Percentiles rank a stretch among this genome's conserved stretches.
These are phyloP conservation scores for Drosophila emarginata DNA, from an alignment of 2,888 invertebrate genomes.

Conservation along the genomic window DNA sequence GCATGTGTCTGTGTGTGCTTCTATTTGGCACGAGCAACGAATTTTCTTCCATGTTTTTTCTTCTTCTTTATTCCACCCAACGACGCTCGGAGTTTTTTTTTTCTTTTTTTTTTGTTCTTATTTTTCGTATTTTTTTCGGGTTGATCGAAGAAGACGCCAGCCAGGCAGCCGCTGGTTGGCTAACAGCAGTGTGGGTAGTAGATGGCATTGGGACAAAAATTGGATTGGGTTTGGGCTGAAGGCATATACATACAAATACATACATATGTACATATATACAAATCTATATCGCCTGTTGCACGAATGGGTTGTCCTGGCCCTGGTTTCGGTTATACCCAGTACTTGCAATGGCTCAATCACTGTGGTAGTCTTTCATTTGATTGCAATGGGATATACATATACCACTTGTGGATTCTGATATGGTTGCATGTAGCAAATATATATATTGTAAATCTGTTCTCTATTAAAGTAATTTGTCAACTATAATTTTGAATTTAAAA, in stretches of 20 bases:
- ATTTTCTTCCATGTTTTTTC: constrained; percentile 50
- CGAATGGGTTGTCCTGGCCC: constrained; percentile 24
- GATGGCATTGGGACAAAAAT: constrained; percentile 1
- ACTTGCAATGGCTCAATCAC: constrained; percentile 69
- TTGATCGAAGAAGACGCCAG: constrained; percentile 60
- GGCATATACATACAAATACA: neutral
- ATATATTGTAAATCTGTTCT: neutral
- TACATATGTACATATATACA: constrained; percentile 19
- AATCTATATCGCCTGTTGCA: constrained; percentile 47
- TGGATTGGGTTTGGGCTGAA: constrained; percentile 3
- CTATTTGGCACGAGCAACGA: constrained; percentile 61
- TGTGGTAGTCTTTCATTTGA: constrained; percentile 70
- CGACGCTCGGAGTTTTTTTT: constrained; percentile 20
- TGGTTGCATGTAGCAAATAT: neutral
- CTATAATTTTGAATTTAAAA: too few species aligned
- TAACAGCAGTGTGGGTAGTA: constrained; percentile 11
- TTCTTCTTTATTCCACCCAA: constrained; percentile 35
- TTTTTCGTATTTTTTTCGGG: constrained; percentile 31
- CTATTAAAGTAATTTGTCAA: too few species aligned
- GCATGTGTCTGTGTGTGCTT: constrained; percentile 21
- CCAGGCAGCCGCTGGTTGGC: constrained; percentile 33
- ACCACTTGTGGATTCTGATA: constrained; percentile 69
- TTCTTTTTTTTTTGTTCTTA: constrained; percentile 21
- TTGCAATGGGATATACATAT: constrained; percentile 64
- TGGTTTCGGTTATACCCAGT: constrained; percentile 11